Base-by-base conservation (phyloP, 2,797 vertebrate species). In the Chaetodon trifasciatus region DNA sequence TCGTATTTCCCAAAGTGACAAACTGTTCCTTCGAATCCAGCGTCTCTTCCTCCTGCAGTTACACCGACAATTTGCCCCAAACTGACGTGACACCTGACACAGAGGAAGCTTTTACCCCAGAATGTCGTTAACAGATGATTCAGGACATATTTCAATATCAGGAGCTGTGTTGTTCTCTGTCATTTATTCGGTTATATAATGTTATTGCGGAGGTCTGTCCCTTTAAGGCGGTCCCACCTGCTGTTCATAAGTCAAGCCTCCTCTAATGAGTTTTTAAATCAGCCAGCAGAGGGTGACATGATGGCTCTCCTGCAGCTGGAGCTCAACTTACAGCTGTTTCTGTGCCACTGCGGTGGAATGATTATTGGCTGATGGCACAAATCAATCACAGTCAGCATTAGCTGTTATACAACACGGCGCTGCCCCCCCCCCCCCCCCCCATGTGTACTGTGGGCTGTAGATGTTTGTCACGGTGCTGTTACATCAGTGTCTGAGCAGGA, bases 271-370 rank as follows among this genome's bases (percentile, higher is more conserved):
- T 69, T 62, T 71, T 21, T n/a, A 21, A 23, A 53, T 39, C 42
- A 21, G 46, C 78, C 82, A 68, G 74, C 76, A 85, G 85, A 82
- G 77, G 84, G 81, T 8, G 77, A 66, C 79, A 44, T 7, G 46
- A 47, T 12, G 63, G 55, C 15, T 47, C 6, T 73, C 40, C 78
- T 63, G 68, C 78, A 82, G 78, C 76, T 74, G 72, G 64, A 69
- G 28, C 52, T 2, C 23, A 13, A 17, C 68, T 19, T 12, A 5
- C 75, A 70, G 74, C n/a, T 77, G 75, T 70, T 70, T 56, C 21
- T 81, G 28, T 65, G 32, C 24, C n/a, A 0, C 69, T 23, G 74
- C 37, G 65, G n/a, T 37, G 63, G 50, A 55, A 23, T 16, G 47
- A 74, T 67, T 73, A 24, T 50, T 21, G 40, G 15, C 24, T 32